A percentile compares a stretch with the other conserved stretches of the same genome.
Conservation (phyloP, 2,888 invertebrate genomes). For the Caradrina clavipalpis region DNA sequence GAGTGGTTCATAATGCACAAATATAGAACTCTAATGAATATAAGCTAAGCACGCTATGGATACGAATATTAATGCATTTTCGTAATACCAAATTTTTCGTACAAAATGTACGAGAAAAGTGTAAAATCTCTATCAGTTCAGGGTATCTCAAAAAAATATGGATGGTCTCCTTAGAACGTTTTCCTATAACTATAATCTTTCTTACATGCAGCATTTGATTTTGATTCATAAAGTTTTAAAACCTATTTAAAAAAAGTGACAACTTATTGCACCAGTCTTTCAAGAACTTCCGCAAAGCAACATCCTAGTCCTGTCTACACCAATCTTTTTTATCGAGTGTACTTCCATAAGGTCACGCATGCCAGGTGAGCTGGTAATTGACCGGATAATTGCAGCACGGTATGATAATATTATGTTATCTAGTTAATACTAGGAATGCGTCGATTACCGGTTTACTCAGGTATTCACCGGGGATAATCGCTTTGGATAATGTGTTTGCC, state of each 20-base stretch:
- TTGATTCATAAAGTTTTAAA: too few species aligned
- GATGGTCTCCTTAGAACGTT: too few species aligned
- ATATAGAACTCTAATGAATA: neutral
- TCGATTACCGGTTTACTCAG: neutral
- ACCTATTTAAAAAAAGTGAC: too few species aligned
- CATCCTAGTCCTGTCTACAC: neutral
- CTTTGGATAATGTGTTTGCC: conserved; percentile 4
- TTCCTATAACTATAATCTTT: too few species aligned
- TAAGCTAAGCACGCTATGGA: neutral
- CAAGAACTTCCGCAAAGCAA: neutral
- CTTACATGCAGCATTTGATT: too few species aligned
- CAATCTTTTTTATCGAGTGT: conserved; percentile 11
- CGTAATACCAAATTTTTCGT: neutral
- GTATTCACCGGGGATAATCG: neutral
- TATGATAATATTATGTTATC: conserved; percentile 4
- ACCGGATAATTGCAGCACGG: conserved; percentile 9
- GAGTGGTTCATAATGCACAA: neutral
- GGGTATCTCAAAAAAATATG: too few species aligned
- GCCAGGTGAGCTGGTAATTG: conserved; percentile 13
- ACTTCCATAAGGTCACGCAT: conserved; percentile 29
- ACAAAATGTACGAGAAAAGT: too few species aligned
- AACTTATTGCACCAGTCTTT: neutral
- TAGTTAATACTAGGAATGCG: conserved; percentile 10
- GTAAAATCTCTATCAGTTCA: too few species aligned
- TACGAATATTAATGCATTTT: neutral